Evolutionary conservation across 2,113 vertebrate genomes (phyloP).

Genomic region (Myotis davidii): DNA sequence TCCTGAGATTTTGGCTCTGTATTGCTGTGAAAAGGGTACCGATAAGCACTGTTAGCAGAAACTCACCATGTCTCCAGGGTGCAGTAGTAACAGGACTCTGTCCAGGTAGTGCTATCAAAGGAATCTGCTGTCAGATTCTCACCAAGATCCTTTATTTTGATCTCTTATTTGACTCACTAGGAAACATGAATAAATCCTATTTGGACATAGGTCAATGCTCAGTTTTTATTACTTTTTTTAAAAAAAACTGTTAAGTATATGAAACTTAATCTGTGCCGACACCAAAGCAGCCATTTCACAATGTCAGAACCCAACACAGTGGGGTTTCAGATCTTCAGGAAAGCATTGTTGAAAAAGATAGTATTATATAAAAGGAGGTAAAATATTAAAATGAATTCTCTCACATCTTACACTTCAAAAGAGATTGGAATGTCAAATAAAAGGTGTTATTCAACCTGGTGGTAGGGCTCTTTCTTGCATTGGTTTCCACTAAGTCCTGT

Average conservation of each 20-base stretch:
- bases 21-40: not conserved
- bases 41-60: not conserved
- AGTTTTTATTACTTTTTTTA: not conserved
- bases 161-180: not conserved
- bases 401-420: not conserved
- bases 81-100: not conserved
- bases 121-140: not conserved
- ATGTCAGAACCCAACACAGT: not conserved
- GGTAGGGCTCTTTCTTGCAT: not conserved
- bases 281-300: not conserved
- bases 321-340: not conserved
- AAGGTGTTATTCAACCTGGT: not conserved
- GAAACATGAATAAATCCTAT: not conserved
- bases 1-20: not conserved
- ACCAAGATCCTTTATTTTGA: not conserved
- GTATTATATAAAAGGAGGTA: not conserved
- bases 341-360: not conserved
- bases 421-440: not conserved
- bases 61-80: not conserved
- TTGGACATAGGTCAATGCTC: not conserved
- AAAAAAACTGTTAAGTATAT: not conserved
- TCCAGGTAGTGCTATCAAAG: too few species aligned
- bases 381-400: constrained; percentile 16
- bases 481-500: constrained; percentile 17
- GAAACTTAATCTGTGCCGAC: not conserved